Evolutionary conservation across 2,797 vertebrate genomes (phyloP).

Genomic region (Myiotriccus ornatus): DNA sequence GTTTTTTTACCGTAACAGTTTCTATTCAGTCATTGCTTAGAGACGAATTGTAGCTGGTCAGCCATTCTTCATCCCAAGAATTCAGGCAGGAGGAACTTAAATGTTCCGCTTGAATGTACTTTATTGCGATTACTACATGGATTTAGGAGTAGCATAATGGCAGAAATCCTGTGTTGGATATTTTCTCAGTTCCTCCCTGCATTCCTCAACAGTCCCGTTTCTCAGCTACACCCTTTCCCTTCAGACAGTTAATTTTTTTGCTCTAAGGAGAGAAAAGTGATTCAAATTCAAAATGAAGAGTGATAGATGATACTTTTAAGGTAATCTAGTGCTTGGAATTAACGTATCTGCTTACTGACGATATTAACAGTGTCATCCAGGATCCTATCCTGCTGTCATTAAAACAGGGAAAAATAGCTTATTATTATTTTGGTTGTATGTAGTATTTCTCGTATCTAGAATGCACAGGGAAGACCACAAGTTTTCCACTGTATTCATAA

Average conservation of each 20-base stretch:
- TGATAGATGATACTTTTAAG: background rate
- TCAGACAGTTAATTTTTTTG: background rate
- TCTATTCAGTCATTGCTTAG: background rate
- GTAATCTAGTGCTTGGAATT: background rate
- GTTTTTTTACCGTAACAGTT: accelerated
- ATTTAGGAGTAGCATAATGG: background rate
- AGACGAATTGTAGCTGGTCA: background rate
- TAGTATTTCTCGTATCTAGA: background rate
- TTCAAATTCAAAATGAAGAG: background rate
- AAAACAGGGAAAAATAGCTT: background rate
- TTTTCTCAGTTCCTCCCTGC: background rate
- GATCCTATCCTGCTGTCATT: background rate
- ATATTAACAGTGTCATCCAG: background rate
- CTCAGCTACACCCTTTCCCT: background rate
- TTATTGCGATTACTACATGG: background rate
- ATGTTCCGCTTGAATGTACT: background rate
- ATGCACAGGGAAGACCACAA: background rate
- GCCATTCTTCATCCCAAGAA: background rate
- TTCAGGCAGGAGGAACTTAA: background rate
- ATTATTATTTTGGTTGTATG: background rate
- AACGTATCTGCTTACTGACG: background rate
- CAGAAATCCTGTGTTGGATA: background rate
- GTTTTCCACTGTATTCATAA: background rate
- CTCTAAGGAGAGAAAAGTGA: background rate
- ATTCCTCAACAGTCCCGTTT: background rate